Conservation (phyloP, 2,797 vertebrate genomes). For the Arnoldichthys spilopterus region DNA sequence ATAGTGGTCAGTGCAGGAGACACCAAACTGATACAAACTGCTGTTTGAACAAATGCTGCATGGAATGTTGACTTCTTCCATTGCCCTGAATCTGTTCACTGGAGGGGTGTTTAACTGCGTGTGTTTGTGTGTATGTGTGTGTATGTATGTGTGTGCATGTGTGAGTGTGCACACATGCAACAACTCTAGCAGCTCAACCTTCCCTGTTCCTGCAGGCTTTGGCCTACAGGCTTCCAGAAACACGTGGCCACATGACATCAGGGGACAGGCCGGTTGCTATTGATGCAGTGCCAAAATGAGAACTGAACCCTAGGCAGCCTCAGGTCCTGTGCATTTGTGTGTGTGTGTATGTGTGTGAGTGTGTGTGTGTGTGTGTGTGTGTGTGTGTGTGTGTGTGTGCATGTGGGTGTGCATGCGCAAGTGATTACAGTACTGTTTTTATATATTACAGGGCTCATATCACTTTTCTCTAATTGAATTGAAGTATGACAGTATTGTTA, state of each 20-base stretch:
- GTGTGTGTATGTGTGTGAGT: background rate
- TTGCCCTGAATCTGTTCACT: background rate
- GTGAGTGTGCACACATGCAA: background rate
- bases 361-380: constrained; percentile 6
- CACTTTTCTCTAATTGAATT: no score
- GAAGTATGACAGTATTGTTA: no score
- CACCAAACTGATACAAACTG: constrained; percentile 5
- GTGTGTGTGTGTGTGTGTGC: background rate
- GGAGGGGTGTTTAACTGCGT: background rate
- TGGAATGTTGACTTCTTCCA: constrained; percentile 20
- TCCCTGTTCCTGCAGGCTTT: background rate
- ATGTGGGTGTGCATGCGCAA: background rate
- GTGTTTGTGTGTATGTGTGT: background rate
- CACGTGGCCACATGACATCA: constrained; percentile 31
- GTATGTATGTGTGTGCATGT: background rate
- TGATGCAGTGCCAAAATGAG: constrained; percentile 49
- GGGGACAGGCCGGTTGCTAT: constrained; percentile 40
- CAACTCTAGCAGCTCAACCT: constrained; percentile 11
- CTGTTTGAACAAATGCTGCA: constrained; percentile 43
- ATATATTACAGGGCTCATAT: no score
- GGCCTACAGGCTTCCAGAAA: background rate
- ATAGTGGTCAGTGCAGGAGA: constrained; percentile 25
- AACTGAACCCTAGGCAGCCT: constrained; percentile 20
- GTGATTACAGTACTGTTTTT: background rate
- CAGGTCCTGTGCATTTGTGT: background rate